phyloP scores from a whole-genome alignment of 1,140 invertebrate species.

The Sesamia nonagrioides region DNA sequence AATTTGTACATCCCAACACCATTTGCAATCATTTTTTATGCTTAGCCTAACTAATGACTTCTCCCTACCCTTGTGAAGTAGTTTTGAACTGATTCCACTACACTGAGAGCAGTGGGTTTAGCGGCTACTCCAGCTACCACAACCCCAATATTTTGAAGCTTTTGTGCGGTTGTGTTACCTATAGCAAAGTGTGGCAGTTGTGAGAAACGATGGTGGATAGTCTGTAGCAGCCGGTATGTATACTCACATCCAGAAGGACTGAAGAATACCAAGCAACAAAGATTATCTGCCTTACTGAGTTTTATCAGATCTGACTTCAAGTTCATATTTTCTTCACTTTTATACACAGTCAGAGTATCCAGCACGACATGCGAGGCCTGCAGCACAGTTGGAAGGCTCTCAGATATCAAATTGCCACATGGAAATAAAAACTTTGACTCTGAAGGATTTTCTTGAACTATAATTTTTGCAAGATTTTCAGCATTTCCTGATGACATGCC shows the following conservation, averaged over 20 bases:
- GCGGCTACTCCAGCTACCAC: constrained; percentile 78
- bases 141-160: constrained; percentile 79
- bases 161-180: constrained; percentile 81
- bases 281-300: constrained; percentile 66
- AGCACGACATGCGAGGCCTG: constrained; percentile 75
- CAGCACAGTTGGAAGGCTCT: constrained; percentile 83
- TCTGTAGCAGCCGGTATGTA: constrained; percentile 77
- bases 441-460: constrained; percentile 78
- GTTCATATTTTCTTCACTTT: constrained; percentile 86
- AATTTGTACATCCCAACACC: constrained; percentile 58
- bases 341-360: constrained; percentile 87
- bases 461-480: constrained; percentile 83
- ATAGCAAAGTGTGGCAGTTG: constrained; percentile 80
- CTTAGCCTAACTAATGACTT: constrained; percentile 18
- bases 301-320: constrained; percentile 81
- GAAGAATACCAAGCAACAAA: constrained; percentile 87
- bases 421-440: constrained; percentile 84
- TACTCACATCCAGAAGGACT: constrained; percentile 87
- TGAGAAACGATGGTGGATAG: constrained; percentile 74
- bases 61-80: constrained; percentile 65
- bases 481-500: constrained; percentile 87
- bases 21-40: constrained; percentile 37
- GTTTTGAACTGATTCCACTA: constrained; percentile 72
- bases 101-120: constrained; percentile 71
- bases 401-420: constrained; percentile 86